Conservation (phyloP, 2,797 vertebrate species). For the Pyrocephalus nanus region DNA sequence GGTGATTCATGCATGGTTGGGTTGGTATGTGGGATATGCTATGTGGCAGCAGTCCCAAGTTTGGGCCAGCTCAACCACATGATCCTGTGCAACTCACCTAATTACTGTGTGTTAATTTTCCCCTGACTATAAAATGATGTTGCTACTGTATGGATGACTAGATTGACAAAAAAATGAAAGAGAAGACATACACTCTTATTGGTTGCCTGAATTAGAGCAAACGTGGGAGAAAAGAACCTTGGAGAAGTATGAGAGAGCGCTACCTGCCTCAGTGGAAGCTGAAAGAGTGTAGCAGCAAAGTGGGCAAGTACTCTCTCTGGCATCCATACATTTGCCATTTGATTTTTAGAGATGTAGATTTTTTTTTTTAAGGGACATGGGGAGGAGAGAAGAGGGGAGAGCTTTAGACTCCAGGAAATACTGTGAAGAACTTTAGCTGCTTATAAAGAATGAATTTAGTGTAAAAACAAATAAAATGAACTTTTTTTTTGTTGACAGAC, state of each 20-base stretch:
- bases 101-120: not conserved
- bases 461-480: not conserved
- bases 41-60: not conserved
- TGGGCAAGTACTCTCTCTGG: rapidly evolving
- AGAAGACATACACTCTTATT: not conserved
- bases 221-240: not conserved
- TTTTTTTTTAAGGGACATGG: not conserved
- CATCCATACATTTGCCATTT: not conserved
- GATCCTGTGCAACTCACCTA: not conserved
- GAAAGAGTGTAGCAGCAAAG: not conserved
- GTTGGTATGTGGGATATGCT: not conserved
- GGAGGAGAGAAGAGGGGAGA: not conserved
- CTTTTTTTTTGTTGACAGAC: not conserved
- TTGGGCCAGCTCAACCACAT: not conserved
- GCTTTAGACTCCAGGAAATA: not conserved
- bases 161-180: not conserved
- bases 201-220: not conserved
- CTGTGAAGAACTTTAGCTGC: not conserved
- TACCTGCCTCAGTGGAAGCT: not conserved
- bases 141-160: not conserved
- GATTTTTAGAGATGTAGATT: not conserved
- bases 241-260: not conserved
- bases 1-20: rapidly evolving
- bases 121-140: not conserved
- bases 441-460: not conserved